phyloP scores from a whole-genome alignment of 2,113 vertebrate genomes.

The Stegostoma tigrinum region DNA sequence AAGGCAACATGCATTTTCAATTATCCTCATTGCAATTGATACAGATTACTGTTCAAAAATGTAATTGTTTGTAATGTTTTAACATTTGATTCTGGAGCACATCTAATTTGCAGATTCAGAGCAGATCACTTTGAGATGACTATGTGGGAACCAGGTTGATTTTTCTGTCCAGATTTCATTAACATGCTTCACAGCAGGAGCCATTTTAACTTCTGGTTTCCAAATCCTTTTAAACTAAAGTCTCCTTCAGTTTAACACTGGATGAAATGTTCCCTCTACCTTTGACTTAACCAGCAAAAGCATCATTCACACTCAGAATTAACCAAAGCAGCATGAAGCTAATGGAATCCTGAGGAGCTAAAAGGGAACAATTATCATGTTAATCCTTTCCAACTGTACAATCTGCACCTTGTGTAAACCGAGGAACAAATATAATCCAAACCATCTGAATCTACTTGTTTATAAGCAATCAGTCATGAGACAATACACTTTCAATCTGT shows the following conservation, averaged over 20 bases:
- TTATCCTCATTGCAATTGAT: neutral
- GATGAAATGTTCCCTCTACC: neutral
- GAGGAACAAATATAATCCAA: neutral
- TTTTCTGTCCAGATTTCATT: constrained; percentile 14
- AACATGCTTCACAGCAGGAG: constrained; percentile 9
- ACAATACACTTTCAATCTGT: constrained; percentile 4
- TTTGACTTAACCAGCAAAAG: neutral
- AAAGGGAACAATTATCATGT: neutral
- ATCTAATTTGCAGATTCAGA: neutral
- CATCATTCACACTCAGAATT: neutral
- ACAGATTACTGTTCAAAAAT: neutral
- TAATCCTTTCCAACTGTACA: constrained; percentile 23
- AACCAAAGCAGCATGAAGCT: neutral
- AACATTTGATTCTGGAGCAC: neutral
- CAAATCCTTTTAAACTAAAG: neutral
- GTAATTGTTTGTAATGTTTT: neutral
- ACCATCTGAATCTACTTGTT: neutral
- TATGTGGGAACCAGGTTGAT: constrained; percentile 5
- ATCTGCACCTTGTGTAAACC: neutral
- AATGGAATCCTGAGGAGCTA: neutral
- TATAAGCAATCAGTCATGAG: neutral
- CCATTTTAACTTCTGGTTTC: neutral
- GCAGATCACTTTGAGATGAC: neutral
- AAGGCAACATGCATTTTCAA: neutral
- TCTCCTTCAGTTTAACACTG: neutral